These are phyloP conservation scores for Brachyrhaphis roseni DNA, from an alignment of 2,797 vertebrate species.

Conservation along the genomic window DNA sequence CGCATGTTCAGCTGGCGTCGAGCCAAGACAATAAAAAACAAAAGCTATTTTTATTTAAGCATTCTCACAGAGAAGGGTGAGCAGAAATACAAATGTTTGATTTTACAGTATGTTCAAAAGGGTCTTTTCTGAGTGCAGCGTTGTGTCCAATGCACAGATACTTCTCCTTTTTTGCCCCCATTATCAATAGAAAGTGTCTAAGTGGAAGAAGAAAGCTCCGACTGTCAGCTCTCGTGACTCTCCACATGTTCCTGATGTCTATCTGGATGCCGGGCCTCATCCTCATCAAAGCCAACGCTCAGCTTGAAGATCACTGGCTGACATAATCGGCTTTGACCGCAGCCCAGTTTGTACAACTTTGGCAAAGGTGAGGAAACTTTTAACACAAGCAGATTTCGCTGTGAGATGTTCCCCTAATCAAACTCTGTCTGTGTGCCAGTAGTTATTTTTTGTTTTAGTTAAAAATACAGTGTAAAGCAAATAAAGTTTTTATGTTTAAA, in stretches of 20 bases:
- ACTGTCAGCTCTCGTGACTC: constrained; percentile 65
- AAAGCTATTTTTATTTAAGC: background rate
- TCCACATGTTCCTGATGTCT: constrained; percentile 65
- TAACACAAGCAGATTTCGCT: constrained; percentile 32
- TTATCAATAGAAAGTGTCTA: constrained; percentile 31
- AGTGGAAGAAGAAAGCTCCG: constrained; percentile 36
- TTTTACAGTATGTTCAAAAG: background rate
- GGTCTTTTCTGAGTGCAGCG: too few relatives aligned
- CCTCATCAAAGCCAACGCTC: constrained; percentile 63
- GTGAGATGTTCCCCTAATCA: constrained; percentile 19
- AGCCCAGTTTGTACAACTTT: constrained; percentile 50
- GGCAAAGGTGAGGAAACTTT: constrained; percentile 49
- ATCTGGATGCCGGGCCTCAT: constrained; percentile 63
- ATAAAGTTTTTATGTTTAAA: background rate
- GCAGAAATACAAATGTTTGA: background rate
- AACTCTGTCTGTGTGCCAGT: constrained; percentile 4
- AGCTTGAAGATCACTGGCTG: constrained; percentile 49
- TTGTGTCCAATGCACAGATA: background rate
- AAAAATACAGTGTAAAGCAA: background rate
- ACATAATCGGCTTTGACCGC: constrained; percentile 70
- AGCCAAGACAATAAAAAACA: background rate
- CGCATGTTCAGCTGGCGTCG: background rate
- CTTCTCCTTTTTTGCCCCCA: background rate
- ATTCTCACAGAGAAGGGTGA: background rate
- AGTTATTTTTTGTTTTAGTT: background rate